A percentile compares a stretch with the other conserved stretches of the same genome.
These are phyloP conservation scores for Ceryle rudis DNA, from an alignment of 2,797 vertebrate species.

Conservation along the genomic window DNA sequence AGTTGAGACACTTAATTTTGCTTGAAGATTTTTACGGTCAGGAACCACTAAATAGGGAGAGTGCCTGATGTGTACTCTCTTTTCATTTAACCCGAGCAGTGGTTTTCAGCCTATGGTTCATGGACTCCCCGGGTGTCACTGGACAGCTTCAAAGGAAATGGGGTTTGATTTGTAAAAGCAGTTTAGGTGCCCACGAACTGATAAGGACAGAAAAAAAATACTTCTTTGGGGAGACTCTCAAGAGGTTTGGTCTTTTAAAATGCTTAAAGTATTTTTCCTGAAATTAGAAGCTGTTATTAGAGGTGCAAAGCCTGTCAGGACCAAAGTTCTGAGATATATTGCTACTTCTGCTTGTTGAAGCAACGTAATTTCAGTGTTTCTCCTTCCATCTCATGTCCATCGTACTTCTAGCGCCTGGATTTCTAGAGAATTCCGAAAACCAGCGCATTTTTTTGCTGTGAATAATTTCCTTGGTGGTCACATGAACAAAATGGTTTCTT, in stretches of 20 bases:
- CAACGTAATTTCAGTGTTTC: background rate
- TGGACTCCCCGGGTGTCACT: background rate
- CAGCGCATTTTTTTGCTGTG: background rate
- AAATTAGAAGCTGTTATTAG: background rate
- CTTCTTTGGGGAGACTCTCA: background rate
- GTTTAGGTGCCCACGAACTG: background rate
- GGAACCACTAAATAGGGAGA: background rate
- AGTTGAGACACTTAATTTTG: slow-evolving; percentile 25
- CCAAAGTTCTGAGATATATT: background rate
- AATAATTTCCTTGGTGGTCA: background rate
- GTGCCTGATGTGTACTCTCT: background rate
- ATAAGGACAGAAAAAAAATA: background rate
- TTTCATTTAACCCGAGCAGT: background rate
- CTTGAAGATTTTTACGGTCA: background rate
- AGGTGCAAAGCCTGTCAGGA: background rate
- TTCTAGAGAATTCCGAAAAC: background rate
- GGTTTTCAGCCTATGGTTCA: background rate
- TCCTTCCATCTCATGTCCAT: background rate
- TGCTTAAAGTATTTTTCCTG: background rate
- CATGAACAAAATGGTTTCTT: background rate
- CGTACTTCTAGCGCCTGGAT: background rate
- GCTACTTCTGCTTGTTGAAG: background rate
- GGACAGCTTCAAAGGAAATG: background rate
- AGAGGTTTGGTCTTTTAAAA: background rate
- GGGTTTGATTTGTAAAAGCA: background rate